Evolutionary conservation across 2,113 vertebrate species (phyloP).

Genomic region (Motacilla alba): DNA sequence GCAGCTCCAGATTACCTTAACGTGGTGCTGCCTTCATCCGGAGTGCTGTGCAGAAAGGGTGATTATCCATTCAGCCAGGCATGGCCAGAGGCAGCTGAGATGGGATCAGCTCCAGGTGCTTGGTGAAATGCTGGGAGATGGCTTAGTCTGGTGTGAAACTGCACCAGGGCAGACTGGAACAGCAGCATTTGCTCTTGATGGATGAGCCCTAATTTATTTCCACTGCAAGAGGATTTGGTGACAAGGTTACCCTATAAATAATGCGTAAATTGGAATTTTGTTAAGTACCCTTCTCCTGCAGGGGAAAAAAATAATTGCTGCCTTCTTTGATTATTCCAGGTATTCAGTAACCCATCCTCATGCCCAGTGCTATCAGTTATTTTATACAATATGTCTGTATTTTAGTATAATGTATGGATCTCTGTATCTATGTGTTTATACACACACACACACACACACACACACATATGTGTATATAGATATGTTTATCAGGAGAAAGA

Average conservation of each 20-base stretch:
- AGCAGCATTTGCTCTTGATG: neutral
- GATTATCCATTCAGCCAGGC: neutral
- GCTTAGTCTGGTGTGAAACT: neutral
- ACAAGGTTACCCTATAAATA: neutral
- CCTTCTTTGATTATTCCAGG: neutral
- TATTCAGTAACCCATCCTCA: neutral
- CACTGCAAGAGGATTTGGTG: neutral
- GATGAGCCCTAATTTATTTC: slow-evolving; percentile 18
- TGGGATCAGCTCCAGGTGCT: neutral
- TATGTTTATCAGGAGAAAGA: neutral
- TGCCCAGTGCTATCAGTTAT: neutral
- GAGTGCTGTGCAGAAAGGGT: neutral
- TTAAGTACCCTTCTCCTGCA: neutral
- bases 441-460: neutral
- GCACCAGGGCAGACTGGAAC: neutral
- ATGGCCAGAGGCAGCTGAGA: neutral
- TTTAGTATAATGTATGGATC: neutral
- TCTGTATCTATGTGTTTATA: accelerated
- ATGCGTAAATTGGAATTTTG: neutral
- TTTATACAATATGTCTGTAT: neutral
- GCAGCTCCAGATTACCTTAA: neutral
- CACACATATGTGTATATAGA: neutral
- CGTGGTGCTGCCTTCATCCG: neutral
- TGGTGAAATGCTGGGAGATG: neutral
- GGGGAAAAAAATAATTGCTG: neutral